phyloP scores from a whole-genome alignment of 2,113 vertebrate genomes.

The Mola mola region DNA sequence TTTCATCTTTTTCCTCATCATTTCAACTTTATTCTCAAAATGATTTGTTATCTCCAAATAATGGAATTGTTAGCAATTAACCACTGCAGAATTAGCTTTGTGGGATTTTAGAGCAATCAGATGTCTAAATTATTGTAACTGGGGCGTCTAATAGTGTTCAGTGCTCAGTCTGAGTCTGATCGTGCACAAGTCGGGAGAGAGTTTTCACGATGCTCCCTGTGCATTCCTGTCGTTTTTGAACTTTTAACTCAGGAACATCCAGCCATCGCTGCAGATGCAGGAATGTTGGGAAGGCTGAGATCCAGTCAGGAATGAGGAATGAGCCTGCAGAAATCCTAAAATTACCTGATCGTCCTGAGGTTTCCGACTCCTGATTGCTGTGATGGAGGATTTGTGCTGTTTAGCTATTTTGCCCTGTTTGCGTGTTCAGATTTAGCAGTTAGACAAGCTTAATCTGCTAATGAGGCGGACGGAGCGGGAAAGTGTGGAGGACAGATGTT shows the following conservation, averaged over 20 bases:
- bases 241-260: not conserved
- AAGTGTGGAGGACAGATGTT: conserved; percentile 12
- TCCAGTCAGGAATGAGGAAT: conserved; percentile 1
- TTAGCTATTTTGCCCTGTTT: conserved; percentile 38
- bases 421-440: conserved; percentile 28
- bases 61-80: no score
- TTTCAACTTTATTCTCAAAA: no score
- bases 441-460: conserved; percentile 41
- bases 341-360: not conserved
- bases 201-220: not conserved
- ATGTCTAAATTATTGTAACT: no score
- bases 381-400: conserved; percentile 9
- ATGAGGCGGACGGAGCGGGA: conserved; percentile 36
- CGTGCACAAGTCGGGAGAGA: no score
- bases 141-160: no score
- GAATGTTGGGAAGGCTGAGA: no score
- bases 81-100: no score
- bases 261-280: no score
- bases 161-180: no score
- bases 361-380: conserved; percentile 7
- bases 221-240: not conserved
- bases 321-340: not conserved
- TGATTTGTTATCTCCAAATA: no score
- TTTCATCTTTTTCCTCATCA: no score
- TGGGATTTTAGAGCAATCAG: no score